These are phyloP conservation scores for Oedothorax gibbosus DNA, from an alignment of 1,140 invertebrate genomes.

Conservation along the genomic window DNA sequence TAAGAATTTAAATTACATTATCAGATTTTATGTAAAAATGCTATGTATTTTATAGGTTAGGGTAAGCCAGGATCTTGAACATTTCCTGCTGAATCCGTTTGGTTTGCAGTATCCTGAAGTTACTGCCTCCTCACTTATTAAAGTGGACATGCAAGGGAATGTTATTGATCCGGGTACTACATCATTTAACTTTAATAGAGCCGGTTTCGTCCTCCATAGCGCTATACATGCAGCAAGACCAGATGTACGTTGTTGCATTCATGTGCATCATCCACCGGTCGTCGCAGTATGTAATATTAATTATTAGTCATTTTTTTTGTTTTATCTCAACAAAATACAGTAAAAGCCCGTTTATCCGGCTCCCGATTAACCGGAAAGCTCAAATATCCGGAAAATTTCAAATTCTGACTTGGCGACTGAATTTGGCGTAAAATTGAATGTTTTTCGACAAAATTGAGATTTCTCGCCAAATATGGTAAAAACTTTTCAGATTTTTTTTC, in stretches of 20 bases:
- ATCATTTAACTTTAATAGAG: slow-evolving; percentile 82
- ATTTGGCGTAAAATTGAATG: no score
- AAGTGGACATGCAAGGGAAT: slow-evolving; percentile 85
- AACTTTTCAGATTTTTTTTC: no score
- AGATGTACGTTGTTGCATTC: slow-evolving; percentile 95
- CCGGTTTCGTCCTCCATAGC: slow-evolving; percentile 91
- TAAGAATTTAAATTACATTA: no score
- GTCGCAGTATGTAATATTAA: slow-evolving; percentile 77
- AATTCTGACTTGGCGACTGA: no score
- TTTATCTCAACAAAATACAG: background rate
- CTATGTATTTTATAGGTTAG: slow-evolving; percentile 75
- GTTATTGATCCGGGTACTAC: slow-evolving; percentile 89
- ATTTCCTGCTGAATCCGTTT: slow-evolving; percentile 97
- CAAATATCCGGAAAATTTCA: no score
- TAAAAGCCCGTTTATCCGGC: no score
- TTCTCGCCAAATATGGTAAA: no score
- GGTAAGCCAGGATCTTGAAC: slow-evolving; percentile 93
- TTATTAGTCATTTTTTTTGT: background rate
- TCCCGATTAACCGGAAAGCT: no score
- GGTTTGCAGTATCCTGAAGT: slow-evolving; percentile 97
- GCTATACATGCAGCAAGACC: slow-evolving; percentile 96
- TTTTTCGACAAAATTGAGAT: no score
- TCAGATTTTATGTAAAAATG: no score
- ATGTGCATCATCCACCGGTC: slow-evolving; percentile 90
- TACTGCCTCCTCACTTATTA: slow-evolving; percentile 96